Percentiles rank a stretch among this genome's conserved stretches.
Evolutionary conservation across 1,140 invertebrate genomes (phyloP).

Genomic region (Macrobrachium rosenbergii): DNA sequence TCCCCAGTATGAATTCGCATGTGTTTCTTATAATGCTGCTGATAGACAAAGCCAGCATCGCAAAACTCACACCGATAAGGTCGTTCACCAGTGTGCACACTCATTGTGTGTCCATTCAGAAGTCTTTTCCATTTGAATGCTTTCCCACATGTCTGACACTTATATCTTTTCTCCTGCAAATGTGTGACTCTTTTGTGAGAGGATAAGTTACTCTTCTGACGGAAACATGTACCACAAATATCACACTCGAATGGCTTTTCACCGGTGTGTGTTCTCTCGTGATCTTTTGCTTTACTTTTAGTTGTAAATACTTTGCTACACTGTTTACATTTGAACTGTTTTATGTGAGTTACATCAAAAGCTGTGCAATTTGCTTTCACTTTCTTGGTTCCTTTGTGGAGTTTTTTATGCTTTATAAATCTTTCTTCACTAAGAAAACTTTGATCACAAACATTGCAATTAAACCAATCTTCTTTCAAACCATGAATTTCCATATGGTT

Average conservation of each 20-base stretch:
- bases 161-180: slow-evolving; percentile 79
- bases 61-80: slow-evolving; percentile 82
- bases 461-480: slow-evolving; percentile 17
- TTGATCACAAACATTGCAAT: slow-evolving; percentile 47
- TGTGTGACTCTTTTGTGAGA: slow-evolving; percentile 82
- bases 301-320: slow-evolving; percentile 74
- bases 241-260: slow-evolving; percentile 68
- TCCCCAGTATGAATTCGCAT: slow-evolving; percentile 76
- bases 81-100: slow-evolving; percentile 81
- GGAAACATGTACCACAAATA: slow-evolving; percentile 68
- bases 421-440: slow-evolving; percentile 47
- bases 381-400: slow-evolving; percentile 46
- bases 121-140: slow-evolving; percentile 81
- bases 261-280: slow-evolving; percentile 79
- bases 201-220: slow-evolving; percentile 63
- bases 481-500: slow-evolving; percentile 42
- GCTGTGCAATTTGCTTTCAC: slow-evolving; percentile 34
- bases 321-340: slow-evolving; percentile 49
- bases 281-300: slow-evolving; percentile 81
- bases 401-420: slow-evolving; percentile 45
- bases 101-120: slow-evolving; percentile 85
- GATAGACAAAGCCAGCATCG: slow-evolving; percentile 83
- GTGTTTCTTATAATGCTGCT: slow-evolving; percentile 87
- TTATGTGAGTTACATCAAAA: slow-evolving; percentile 49
- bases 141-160: slow-evolving; percentile 75